phyloP scores from a whole-genome alignment of 2,888 invertebrate species.

The Allophyes oxyacanthae region DNA sequence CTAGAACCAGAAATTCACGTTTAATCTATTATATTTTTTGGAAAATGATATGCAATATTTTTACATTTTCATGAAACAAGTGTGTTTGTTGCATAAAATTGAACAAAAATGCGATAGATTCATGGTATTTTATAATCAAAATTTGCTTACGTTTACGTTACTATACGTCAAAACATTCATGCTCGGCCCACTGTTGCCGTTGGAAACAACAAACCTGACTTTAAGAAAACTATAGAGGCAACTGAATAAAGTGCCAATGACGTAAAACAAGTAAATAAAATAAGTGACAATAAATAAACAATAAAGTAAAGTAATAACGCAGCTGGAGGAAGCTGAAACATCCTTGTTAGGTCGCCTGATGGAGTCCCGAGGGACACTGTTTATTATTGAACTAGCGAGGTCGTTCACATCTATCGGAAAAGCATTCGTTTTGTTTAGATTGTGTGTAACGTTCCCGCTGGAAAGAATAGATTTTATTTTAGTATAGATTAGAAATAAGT shows the following conservation, averaged over 20 bases:
- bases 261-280: constrained; percentile 4
- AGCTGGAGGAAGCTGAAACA: constrained; percentile 5
- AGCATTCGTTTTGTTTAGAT: constrained; percentile 14
- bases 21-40: too few species aligned
- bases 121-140: too few species aligned
- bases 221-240: neutral
- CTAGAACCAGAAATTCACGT: too few species aligned
- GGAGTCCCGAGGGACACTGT: constrained; percentile 21
- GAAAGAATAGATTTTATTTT: constrained; percentile 9
- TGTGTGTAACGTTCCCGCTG: neutral
- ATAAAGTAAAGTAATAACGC: constrained; percentile 5
- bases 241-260: constrained; percentile 1
- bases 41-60: too few species aligned
- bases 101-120: too few species aligned
- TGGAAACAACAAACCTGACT: too few species aligned
- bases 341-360: constrained; percentile 41
- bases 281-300: constrained; percentile 9
- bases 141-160: too few species aligned
- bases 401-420: constrained; percentile 39
- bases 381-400: constrained; percentile 13
- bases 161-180: too few species aligned
- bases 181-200: too few species aligned
- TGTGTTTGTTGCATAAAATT: too few species aligned
- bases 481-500: neutral
- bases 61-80: too few species aligned